Conservation (phyloP, 1,140 invertebrate species). For the Grapholita molesta region DNA sequence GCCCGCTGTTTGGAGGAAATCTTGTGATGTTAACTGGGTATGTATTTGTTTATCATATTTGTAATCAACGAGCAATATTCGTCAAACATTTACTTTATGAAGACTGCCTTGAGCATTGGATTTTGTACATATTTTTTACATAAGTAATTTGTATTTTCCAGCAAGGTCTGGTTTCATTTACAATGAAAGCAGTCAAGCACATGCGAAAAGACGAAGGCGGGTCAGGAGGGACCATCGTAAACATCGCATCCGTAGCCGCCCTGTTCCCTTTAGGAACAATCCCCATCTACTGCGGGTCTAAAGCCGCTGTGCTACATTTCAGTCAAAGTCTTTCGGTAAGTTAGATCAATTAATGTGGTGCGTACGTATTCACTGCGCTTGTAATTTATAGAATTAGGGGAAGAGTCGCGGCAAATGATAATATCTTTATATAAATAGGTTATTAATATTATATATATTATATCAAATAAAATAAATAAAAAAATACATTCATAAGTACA, state of each 20-base stretch:
- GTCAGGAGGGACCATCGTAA: constrained; percentile 41
- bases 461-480: too few species aligned
- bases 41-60: not conserved
- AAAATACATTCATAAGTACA: too few species aligned
- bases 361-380: not conserved
- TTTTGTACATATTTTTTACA: too few species aligned
- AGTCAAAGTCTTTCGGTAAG: constrained; percentile 36
- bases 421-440: too few species aligned
- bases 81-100: too few species aligned
- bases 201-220: constrained; percentile 40
- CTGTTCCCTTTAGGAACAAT: constrained; percentile 20
- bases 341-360: constrained; percentile 3
- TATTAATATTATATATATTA: too few species aligned
- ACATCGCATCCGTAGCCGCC: constrained; percentile 35
- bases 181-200: constrained; percentile 29
- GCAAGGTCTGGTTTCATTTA: constrained; percentile 33
- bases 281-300: constrained; percentile 36
- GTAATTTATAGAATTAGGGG: too few species aligned
- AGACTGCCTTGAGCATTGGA: too few species aligned
- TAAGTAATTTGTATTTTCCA: constrained; percentile 25
- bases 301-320: constrained; percentile 43
- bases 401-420: too few species aligned
- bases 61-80: too few species aligned
- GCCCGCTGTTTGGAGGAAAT: constrained; percentile 39
- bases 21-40: constrained; percentile 32